Evolutionary conservation across 30 jellyfish, hydroid and myxozoan species (phyloP).

Genomic region (Rhopilema esculentum): DNA sequence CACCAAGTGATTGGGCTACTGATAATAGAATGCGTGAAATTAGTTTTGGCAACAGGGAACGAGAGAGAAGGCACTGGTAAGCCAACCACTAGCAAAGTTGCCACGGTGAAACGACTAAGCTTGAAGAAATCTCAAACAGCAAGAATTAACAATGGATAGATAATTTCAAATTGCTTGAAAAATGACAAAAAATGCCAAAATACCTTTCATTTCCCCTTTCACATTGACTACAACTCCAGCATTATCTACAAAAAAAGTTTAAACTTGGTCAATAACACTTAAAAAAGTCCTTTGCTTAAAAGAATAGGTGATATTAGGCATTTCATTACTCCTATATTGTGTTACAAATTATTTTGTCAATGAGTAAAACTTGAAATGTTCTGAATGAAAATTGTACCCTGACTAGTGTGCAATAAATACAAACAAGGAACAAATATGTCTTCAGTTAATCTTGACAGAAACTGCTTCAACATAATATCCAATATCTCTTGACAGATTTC

Average conservation of each 20-base stretch:
- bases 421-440: too few relatives aligned
- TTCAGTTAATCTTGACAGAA: too few relatives aligned
- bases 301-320: too few relatives aligned
- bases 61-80: constrained; percentile 62
- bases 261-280: too few relatives aligned
- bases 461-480: too few relatives aligned
- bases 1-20: neutral
- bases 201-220: constrained; percentile 99
- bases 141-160: neutral
- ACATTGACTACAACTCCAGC: constrained; percentile 98
- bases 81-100: constrained; percentile 76
- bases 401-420: too few relatives aligned
- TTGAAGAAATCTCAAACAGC: neutral
- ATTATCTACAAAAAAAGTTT: constrained; percentile 66
- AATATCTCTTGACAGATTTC: too few relatives aligned
- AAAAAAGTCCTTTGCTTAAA: too few relatives aligned
- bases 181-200: constrained; percentile 3
- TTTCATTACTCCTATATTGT: too few relatives aligned
- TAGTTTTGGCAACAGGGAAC: constrained; percentile 70
- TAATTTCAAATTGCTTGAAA: neutral
- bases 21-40: neutral
- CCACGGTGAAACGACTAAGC: constrained; percentile 13
- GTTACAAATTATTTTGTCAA: too few relatives aligned
- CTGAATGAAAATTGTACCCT: too few relatives aligned
- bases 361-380: too few relatives aligned